Conservation (phyloP, 1,140 invertebrate species). For the Lucilia sericata region DNA sequence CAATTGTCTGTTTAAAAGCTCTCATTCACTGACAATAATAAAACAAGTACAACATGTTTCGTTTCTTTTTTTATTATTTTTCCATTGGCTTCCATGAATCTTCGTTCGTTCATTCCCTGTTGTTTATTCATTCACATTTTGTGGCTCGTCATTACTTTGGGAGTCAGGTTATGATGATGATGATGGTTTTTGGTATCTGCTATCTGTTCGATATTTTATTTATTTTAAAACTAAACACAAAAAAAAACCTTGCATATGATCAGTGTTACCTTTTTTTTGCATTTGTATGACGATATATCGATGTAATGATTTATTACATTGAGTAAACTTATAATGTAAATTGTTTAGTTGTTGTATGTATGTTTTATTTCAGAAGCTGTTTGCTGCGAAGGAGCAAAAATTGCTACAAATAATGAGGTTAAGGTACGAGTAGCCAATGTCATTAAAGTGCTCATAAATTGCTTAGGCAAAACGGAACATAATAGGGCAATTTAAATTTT, state of each 20-base stretch:
- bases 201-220: constrained; percentile 2
- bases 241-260: background rate
- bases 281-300: constrained; percentile 31
- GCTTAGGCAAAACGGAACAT: no score
- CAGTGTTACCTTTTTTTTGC: no score
- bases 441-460: background rate
- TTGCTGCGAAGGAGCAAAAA: constrained; percentile 3
- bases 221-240: background rate
- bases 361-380: background rate
- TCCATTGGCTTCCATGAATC: background rate
- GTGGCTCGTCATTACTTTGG: no score
- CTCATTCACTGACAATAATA: constrained; percentile 25
- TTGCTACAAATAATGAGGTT: constrained; percentile 10
- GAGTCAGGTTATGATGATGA: background rate
- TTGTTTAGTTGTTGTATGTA: background rate
- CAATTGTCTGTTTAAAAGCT: constrained; percentile 47
- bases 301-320: constrained; percentile 30
- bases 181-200: background rate
- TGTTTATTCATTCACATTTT: background rate
- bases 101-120: background rate
- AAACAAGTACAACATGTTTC: constrained; percentile 33
- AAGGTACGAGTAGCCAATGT: constrained; percentile 26
- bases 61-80: background rate
- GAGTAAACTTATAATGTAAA: background rate
- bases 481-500: no score